A percentile compares a stretch with the other conserved stretches of the same genome.
Evolutionary conservation across 2,113 vertebrate genomes (phyloP).

Genomic region (Caranx melampygus): DNA sequence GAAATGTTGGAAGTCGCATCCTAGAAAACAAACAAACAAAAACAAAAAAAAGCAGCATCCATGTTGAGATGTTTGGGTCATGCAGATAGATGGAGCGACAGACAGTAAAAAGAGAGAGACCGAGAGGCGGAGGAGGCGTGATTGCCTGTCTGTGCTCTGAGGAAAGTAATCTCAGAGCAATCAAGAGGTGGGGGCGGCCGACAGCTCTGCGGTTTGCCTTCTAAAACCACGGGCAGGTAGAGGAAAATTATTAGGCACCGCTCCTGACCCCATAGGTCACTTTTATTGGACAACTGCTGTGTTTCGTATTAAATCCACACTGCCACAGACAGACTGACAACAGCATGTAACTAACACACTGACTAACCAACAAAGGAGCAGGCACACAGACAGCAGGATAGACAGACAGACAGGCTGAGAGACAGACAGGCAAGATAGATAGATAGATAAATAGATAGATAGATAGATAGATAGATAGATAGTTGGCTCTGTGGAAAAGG

Average conservation of each 20-base stretch:
- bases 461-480: background rate
- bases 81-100: conserved; percentile 51
- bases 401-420: background rate
- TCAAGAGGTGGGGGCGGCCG: conserved; percentile 72
- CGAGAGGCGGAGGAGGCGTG: conserved; percentile 65
- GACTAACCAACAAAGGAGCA: conserved; percentile 14
- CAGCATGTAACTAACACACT: conserved; percentile 42
- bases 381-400: background rate
- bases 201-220: conserved; percentile 65
- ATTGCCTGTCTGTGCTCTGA: conserved; percentile 73
- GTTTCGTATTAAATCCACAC: conserved; percentile 66
- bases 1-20: conserved; percentile 32
- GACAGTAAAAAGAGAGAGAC: conserved; percentile 51
- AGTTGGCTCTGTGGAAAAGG: conserved; percentile 15
- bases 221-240: conserved; percentile 69
- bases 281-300: conserved; percentile 75
- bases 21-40: background rate
- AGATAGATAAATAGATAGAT: background rate
- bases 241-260: conserved; percentile 74
- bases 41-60: background rate
- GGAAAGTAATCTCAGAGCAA: conserved; percentile 80
- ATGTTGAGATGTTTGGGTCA: conserved; percentile 38
- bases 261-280: conserved; percentile 78
- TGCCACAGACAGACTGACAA: conserved; percentile 40
- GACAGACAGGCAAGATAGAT: background rate